A percentile compares a stretch with the other conserved stretches of the same genome.
Evolutionary conservation across 2,797 vertebrate genomes (phyloP).

Genomic region (Astyanax mexicanus): DNA sequence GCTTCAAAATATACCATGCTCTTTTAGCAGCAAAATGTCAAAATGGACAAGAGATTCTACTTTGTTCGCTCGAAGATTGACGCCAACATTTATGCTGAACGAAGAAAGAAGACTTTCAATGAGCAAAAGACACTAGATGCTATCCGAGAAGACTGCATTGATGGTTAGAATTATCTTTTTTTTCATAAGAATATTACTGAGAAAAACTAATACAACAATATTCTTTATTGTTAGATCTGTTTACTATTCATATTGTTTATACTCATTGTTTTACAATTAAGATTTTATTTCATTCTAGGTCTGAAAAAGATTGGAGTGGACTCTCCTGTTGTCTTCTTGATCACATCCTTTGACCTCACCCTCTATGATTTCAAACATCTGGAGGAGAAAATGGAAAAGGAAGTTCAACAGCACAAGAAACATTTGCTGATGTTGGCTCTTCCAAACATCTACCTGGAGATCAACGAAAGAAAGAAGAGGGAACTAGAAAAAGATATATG

Average conservation of each 20-base stretch:
- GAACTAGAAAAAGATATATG: constrained; percentile 41
- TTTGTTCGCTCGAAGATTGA: constrained; percentile 79
- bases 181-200: too few species aligned
- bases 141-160: constrained; percentile 64
- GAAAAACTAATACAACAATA: too few species aligned
- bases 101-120: constrained; percentile 66
- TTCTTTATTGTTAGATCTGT: too few species aligned
- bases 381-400: constrained; percentile 71
- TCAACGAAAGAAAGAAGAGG: constrained; percentile 56
- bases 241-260: neutral
- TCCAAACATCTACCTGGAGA: constrained; percentile 56
- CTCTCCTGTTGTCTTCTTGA: constrained; percentile 63
- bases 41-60: constrained; percentile 74
- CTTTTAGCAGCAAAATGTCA: constrained; percentile 65
- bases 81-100: constrained; percentile 61
- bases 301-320: constrained; percentile 35
- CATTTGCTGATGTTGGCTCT: constrained; percentile 67
- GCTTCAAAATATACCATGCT: constrained; percentile 70
- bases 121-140: constrained; percentile 45
- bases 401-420: constrained; percentile 72
- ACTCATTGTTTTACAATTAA: neutral
- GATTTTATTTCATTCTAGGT: constrained; percentile 14
- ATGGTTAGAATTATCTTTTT: too few species aligned
- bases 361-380: constrained; percentile 71
- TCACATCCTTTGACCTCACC: constrained; percentile 66